phyloP scores from a whole-genome alignment of 2,113 vertebrate genomes.

The Bombycilla garrulus region DNA sequence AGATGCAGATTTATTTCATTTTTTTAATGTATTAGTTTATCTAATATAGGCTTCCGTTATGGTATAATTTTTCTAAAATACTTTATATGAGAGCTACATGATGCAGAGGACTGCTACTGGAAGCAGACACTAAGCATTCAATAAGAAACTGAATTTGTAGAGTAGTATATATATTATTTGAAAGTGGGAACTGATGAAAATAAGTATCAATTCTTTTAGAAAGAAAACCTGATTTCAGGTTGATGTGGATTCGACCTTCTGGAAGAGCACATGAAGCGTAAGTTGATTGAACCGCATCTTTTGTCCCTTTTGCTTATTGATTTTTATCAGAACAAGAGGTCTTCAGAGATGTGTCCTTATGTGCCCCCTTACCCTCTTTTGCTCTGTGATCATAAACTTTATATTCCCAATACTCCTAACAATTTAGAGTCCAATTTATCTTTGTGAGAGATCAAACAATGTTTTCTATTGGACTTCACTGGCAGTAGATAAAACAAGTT shows the following conservation, averaged over 20 bases:
- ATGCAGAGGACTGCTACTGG: neutral
- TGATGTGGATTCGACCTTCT: neutral
- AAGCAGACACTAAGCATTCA: neutral
- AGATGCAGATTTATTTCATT: neutral
- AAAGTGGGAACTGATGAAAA: neutral
- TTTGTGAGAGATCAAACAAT: neutral
- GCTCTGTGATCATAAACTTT: neutral
- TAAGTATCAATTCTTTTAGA: neutral
- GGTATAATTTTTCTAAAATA: neutral
- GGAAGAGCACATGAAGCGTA: neutral
- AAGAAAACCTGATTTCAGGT: neutral
- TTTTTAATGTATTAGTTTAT: neutral
- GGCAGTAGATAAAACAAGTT: neutral
- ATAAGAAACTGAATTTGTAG: neutral
- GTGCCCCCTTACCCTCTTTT: neutral
- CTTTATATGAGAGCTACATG: neutral
- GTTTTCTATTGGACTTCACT: neutral
- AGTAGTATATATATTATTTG: neutral
- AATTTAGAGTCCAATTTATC: constrained; percentile 11
- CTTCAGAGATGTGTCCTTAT: neutral
- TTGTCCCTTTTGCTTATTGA: neutral
- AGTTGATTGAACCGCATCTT: neutral
- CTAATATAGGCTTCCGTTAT: neutral
- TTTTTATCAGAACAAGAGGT: neutral
- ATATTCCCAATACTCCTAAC: neutral